Evolutionary conservation across 1,140 invertebrate species (phyloP), one percentile per base, ranked within the genome.

Genomic region (Drosophila nannoptera): DNA sequence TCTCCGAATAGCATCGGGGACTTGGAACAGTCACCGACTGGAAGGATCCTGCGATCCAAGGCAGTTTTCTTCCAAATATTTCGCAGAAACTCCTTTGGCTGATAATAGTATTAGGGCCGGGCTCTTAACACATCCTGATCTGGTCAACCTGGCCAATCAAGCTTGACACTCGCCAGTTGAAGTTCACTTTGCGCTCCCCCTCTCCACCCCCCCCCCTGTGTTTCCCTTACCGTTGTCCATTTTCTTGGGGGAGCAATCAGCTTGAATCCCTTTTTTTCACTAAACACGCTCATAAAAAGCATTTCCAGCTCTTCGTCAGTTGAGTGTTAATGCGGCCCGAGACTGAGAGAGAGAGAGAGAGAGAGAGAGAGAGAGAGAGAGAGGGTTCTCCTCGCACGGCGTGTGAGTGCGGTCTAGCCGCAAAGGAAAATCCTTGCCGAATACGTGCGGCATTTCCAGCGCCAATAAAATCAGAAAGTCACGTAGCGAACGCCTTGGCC

Each of bases 391-490:
- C 22, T 22, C 22, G 1, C 22, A 22, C 33, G 29, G 8, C 35
- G 12, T 42, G 6, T 42, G 46, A n/a, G 5, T 53, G 64, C 12
- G 49, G 53, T 32, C 45, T 32, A n/a, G 29, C 56, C 63, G 43
- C 72, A 69, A 64, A 62, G 64, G 53, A 33, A 78, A 84, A 78
- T 77, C 71, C 70, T 75, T 70, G 52, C 49, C 54, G 70, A 60
- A 66, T 81, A 86, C 81, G 74, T 86, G 77, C 74, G 70, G 82
- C 68, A 86, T 75, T 81, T 77, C 64, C 74, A 74, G 65, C 82
- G 74, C 77, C 69, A 78, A 86, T 86, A 86, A 86, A 86, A 86
- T 86, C 81, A 81, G 67, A 86, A 86, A 86, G 81, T 86, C 81
- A 86, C 81, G 81, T 86, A 72, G 58, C 48, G 55, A 52, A 49